A percentile compares a stretch with the other conserved stretches of the same genome.
Conservation (phyloP, 2,888 invertebrate species). For the Eupithecia abbreviata region DNA sequence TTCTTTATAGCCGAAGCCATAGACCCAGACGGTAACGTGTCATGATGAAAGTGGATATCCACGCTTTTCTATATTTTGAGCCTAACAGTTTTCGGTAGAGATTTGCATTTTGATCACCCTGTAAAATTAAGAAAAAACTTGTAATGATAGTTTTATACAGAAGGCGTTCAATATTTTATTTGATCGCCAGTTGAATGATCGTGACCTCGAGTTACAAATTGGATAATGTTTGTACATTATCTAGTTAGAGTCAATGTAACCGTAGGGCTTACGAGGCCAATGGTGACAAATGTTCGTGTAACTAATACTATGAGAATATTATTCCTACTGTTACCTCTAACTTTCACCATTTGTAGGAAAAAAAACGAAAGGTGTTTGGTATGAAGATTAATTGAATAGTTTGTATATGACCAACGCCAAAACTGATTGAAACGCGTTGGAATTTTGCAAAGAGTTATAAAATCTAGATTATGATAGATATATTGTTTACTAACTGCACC, state of each 20-base stretch:
- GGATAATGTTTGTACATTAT: slow-evolving; percentile 30
- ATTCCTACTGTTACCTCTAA: background rate
- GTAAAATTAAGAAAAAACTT: slow-evolving; percentile 18
- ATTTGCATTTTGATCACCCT: slow-evolving; percentile 24
- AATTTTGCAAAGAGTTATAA: background rate
- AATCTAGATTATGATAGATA: no score
- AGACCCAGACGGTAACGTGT: slow-evolving; percentile 41
- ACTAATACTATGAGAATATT: background rate
- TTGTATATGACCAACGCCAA: background rate
- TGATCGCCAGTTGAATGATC: slow-evolving; percentile 19
- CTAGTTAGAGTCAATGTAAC: slow-evolving; percentile 27
- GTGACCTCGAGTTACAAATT: slow-evolving; percentile 35
- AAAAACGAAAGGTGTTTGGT: background rate
- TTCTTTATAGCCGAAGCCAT: slow-evolving; percentile 56
- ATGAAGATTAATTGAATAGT: background rate
- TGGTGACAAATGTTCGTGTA: slow-evolving; percentile 21
- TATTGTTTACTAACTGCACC: no score
- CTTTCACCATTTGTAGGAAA: background rate
- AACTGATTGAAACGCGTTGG: background rate
- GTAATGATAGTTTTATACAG: slow-evolving; percentile 31
- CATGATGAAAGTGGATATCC: slow-evolving; percentile 42
- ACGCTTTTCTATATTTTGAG: slow-evolving; percentile 22
- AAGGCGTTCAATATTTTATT: slow-evolving; percentile 26
- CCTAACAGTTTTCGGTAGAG: slow-evolving; percentile 5
- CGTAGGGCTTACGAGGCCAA: slow-evolving; percentile 12